A percentile compares a stretch with the other conserved stretches of the same genome.
These are phyloP conservation scores for Euplagia quadripunctaria DNA, from an alignment of 2,888 invertebrate species.

Conservation along the genomic window DNA sequence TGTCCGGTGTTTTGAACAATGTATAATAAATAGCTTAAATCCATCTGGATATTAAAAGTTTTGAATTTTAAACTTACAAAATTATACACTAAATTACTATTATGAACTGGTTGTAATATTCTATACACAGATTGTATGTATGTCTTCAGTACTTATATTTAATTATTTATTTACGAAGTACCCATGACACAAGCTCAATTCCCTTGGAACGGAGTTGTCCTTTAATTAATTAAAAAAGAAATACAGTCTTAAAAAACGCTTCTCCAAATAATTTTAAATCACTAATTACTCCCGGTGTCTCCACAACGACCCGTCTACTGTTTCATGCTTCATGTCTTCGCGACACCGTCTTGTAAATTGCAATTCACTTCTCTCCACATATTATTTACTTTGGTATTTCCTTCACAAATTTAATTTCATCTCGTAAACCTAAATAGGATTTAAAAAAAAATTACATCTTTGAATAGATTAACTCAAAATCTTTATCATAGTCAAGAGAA, in stretches of 20 bases:
- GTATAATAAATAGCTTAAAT: too few species aligned
- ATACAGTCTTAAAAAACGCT: background rate
- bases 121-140: background rate
- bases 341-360: background rate
- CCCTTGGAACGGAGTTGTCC: background rate
- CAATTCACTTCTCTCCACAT: background rate
- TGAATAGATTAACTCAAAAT: too few species aligned
- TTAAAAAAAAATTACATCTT: too few species aligned
- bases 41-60: too few species aligned
- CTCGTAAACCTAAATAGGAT: too few species aligned
- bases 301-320: background rate
- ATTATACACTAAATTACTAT: too few species aligned
- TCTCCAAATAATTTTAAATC: background rate
- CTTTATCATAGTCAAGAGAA: too few species aligned
- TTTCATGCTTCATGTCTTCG: background rate
- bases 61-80: too few species aligned
- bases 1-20: too few species aligned
- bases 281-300: background rate
- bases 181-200: background rate
- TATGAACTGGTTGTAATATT: too few species aligned
- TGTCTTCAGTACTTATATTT: background rate
- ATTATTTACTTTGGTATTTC: too few species aligned
- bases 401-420: too few species aligned
- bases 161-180: background rate
- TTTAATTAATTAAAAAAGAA: background rate